These are phyloP conservation scores for Entelurus aequoreus DNA, from an alignment of 2,113 vertebrate species.

Conservation along the genomic window DNA sequence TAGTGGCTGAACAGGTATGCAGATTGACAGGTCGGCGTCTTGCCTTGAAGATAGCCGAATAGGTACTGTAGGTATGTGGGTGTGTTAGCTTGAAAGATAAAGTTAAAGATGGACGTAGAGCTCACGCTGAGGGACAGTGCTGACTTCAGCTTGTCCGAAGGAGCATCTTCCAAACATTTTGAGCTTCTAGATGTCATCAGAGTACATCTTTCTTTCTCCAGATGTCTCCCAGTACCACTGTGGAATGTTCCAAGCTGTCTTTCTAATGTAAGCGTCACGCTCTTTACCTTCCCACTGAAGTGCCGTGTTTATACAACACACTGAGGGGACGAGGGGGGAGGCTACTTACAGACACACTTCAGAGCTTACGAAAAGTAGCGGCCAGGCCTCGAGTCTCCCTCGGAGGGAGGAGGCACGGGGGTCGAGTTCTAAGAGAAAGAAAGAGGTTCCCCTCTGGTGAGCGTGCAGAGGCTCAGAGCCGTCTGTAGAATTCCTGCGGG, in stretches of 20 bases:
- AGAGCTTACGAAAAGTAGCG: constrained; percentile 36
- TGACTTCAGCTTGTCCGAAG: neutral
- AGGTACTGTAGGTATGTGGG: too few species aligned
- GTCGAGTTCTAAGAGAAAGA: constrained; percentile 12
- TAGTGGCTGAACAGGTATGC: too few species aligned
- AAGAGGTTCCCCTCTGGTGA: constrained; percentile 28
- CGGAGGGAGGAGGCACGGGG: neutral
- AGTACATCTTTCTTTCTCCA: constrained; percentile 13
- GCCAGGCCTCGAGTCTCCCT: constrained; percentile 30
- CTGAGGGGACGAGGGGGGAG: constrained; percentile 11
- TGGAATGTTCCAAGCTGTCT: constrained; percentile 44
- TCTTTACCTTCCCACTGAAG: constrained; percentile 40
- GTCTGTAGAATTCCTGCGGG: constrained; percentile 28
- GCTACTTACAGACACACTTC: constrained; percentile 43
- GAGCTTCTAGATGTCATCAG: neutral
- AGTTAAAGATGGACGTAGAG: too few species aligned
- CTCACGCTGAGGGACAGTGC: neutral
- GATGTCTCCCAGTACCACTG: constrained; percentile 42
- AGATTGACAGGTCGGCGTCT: too few species aligned
- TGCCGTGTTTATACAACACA: constrained; percentile 40
- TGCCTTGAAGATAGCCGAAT: too few species aligned
- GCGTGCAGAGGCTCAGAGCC: constrained; percentile 31
- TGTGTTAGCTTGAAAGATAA: too few species aligned
- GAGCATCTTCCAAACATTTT: too few species aligned
- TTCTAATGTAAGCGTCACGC: constrained; percentile 25